Percentiles rank a stretch among this genome's conserved stretches.
Evolutionary conservation across 2,888 invertebrate species (phyloP).

Genomic region (Pimpla rufipes): DNA sequence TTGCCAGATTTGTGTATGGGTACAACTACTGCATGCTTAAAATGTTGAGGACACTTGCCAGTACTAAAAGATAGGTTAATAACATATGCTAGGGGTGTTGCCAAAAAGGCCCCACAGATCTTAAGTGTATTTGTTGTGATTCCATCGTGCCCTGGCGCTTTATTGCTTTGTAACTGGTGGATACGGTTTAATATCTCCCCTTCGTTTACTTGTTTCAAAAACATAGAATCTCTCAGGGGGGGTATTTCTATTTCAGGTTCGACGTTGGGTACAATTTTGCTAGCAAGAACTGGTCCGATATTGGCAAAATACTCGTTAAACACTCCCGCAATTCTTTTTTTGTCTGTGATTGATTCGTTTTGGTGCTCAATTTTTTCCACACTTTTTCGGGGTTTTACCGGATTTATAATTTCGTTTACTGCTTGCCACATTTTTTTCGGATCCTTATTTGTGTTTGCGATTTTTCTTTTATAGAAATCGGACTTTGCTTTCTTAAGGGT

Average conservation of each 20-base stretch:
- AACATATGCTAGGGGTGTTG: background rate
- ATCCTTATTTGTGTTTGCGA: background rate
- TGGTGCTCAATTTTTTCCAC: background rate
- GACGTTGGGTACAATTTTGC: background rate
- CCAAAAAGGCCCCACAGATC: background rate
- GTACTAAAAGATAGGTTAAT: constrained; percentile 8
- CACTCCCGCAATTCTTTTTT: background rate
- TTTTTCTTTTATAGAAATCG: background rate
- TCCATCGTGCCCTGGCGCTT: constrained; percentile 6
- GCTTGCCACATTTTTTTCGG: constrained; percentile 14
- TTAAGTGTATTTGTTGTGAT: background rate
- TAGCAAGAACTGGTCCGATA: constrained; percentile 14
- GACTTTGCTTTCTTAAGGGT: constrained; percentile 10
- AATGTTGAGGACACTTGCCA: constrained; percentile 11
- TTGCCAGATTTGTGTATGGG: background rate
- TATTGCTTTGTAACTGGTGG: background rate
- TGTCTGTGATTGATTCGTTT: background rate
- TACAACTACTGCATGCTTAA: constrained; percentile 1
- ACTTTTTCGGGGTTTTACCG: background rate
- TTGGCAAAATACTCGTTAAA: constrained; percentile 25
- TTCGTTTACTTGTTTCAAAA: background rate
- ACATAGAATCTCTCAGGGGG: background rate
- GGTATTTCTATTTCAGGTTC: background rate
- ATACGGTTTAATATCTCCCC: background rate
- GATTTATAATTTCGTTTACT: constrained; percentile 21